Conservation (phyloP, 2,113 vertebrate genomes). For the Psittacula cyanocephala region DNA sequence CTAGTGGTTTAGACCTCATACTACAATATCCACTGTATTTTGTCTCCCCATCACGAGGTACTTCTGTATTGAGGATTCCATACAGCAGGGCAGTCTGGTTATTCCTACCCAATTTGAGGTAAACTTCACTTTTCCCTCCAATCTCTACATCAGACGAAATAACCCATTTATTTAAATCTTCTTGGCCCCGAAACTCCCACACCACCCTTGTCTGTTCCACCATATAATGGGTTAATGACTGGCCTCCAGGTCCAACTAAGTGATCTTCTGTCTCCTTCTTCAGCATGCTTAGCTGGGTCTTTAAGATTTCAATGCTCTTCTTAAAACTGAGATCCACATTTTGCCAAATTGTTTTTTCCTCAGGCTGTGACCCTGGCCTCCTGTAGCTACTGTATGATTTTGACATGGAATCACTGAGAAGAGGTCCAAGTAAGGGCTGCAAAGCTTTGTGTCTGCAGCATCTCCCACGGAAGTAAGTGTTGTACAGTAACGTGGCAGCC, state of each 20-base stretch:
- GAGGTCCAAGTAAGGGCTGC: slow-evolving; percentile 19
- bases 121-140: slow-evolving; percentile 88
- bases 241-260: slow-evolving; percentile 78
- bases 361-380: slow-evolving; percentile 77
- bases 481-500: not conserved
- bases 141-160: slow-evolving; percentile 88
- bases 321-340: slow-evolving; percentile 75
- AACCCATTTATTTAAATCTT: slow-evolving; percentile 86
- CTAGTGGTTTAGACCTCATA: slow-evolving; percentile 75
- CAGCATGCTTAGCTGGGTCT: slow-evolving; percentile 78
- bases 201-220: slow-evolving; percentile 85
- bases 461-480: not conserved
- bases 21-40: slow-evolving; percentile 91
- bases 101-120: slow-evolving; percentile 83
- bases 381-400: slow-evolving; percentile 70
- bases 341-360: slow-evolving; percentile 70
- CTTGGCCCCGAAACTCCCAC: slow-evolving; percentile 89
- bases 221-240: slow-evolving; percentile 65
- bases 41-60: slow-evolving; percentile 87
- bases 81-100: slow-evolving; percentile 83
- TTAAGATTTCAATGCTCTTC: slow-evolving; percentile 81
- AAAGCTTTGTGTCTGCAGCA: slow-evolving; percentile 14
- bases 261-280: slow-evolving; percentile 76
- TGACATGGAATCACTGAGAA: not conserved
- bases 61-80: slow-evolving; percentile 81